phyloP scores from a whole-genome alignment of 2,113 vertebrate species.

The Mesitornis unicolor region DNA sequence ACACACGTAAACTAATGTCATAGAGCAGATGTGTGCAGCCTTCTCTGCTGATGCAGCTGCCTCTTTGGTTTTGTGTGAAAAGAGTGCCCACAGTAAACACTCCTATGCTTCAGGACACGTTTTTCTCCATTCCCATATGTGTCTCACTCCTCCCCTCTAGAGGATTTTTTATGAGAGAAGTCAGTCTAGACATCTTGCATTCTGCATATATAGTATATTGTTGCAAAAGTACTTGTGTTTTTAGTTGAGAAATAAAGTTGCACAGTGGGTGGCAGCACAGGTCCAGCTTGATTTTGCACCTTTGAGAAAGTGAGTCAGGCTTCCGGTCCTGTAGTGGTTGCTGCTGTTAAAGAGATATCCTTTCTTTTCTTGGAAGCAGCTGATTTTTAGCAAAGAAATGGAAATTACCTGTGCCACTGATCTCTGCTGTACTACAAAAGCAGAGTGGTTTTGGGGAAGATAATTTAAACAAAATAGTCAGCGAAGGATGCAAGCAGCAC shows the following conservation, averaged over 20 bases:
- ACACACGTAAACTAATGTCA: not conserved
- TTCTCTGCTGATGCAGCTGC: not conserved
- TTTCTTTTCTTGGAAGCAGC: not conserved
- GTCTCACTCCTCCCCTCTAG: not conserved
- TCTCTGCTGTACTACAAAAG: not conserved
- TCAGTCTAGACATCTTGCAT: not conserved
- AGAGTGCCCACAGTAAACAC: not conserved
- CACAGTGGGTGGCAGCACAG: conserved; percentile 38
- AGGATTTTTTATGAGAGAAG: not conserved
- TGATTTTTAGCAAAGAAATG: not conserved
- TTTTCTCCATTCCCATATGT: not conserved
- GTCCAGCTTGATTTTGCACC: not conserved
- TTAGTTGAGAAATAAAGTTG: not conserved
- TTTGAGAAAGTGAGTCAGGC: not conserved
- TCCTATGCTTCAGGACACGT: not conserved
- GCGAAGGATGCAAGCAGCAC: not conserved
- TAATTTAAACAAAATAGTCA: not conserved
- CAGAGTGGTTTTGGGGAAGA: not conserved
- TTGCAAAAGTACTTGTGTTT: not conserved
- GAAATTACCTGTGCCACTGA: not conserved
- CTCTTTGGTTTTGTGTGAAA: not conserved
- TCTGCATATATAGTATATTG: not conserved
- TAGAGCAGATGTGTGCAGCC: not conserved
- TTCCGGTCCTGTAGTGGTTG: not conserved
- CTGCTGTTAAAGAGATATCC: not conserved